These are phyloP conservation scores for Styela clava DNA, from an alignment of 23 tunicate genomes.

Conservation along the genomic window DNA sequence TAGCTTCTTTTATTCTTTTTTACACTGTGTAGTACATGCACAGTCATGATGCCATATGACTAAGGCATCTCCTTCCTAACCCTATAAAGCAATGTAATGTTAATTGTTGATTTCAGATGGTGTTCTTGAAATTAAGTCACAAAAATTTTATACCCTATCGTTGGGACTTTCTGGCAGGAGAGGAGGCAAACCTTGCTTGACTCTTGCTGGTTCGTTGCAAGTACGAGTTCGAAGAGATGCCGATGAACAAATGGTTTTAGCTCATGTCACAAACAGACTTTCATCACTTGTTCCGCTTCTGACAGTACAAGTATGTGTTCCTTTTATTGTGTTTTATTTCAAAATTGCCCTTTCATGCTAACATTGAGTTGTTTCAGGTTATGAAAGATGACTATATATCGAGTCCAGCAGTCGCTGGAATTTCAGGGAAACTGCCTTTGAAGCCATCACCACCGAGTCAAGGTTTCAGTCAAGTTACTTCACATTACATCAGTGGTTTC, in stretches of 20 bases:
- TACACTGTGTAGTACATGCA: too few relatives aligned
- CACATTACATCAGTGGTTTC: conserved; percentile 59
- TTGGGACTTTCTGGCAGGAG: conserved; percentile 17
- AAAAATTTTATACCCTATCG: conserved; percentile 65
- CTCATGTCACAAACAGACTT: conserved; percentile 79
- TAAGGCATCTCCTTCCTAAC: too few relatives aligned
- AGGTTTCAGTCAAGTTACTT: background rate
- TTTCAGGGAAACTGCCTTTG: background rate
- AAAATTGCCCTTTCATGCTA: background rate
- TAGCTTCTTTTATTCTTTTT: too few relatives aligned
- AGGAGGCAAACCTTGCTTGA: conserved; percentile 25
- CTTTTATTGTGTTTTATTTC: background rate
- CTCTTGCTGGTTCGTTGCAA: conserved; percentile 54
- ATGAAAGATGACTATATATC: conserved; percentile 68
- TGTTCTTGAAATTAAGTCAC: conserved; percentile 79
- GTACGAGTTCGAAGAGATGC: conserved; percentile 91
- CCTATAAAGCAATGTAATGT: too few relatives aligned
- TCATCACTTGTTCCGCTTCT: conserved; percentile 61
- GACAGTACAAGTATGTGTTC: conserved; percentile 70
- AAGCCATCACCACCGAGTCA: background rate
- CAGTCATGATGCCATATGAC: too few relatives aligned
- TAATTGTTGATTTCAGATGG: conserved; percentile 80
- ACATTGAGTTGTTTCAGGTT: conserved; percentile 26
- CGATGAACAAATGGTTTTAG: conserved; percentile 86
- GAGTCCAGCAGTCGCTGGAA: conserved; percentile 4